These are phyloP conservation scores for Tetramorium parvispinum DNA, from an alignment of 1,140 invertebrate genomes.

Conservation along the genomic window DNA sequence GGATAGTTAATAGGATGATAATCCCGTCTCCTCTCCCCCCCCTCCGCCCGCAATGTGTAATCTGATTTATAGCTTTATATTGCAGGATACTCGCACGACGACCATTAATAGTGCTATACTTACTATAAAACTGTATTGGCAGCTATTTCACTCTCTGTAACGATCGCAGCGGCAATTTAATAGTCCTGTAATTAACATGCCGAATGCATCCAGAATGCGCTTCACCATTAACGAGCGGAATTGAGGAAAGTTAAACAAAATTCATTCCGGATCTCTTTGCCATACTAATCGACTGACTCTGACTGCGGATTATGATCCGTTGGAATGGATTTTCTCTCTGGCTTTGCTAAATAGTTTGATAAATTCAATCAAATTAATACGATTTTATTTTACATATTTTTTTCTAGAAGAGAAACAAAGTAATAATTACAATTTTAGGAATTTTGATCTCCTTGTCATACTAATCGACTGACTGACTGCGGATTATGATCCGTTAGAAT, in stretches of 20 bases:
- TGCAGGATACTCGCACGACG: slow-evolving; percentile 33
- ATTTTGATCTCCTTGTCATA: slow-evolving; percentile 43
- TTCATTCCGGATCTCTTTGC: slow-evolving; percentile 54
- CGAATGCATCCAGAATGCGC: slow-evolving; percentile 65
- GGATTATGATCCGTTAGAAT: neutral
- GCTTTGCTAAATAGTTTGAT: neutral
- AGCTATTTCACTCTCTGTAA: slow-evolving; percentile 61
- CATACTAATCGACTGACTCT: slow-evolving; percentile 17
- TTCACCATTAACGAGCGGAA: slow-evolving; percentile 66
- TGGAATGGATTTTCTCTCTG: neutral
- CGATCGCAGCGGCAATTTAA: slow-evolving; percentile 71
- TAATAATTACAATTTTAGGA: neutral
- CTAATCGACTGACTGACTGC: neutral
- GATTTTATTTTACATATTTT: too few species aligned
- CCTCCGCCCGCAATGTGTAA: neutral
- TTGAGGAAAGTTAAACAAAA: slow-evolving; percentile 72
- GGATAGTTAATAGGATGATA: slow-evolving; percentile 65
- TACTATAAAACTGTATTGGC: slow-evolving; percentile 63
- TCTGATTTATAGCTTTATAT: slow-evolving; percentile 52
- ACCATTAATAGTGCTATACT: slow-evolving; percentile 48
- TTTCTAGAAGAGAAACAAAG: too few species aligned
- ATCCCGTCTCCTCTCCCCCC: slow-evolving; percentile 20
- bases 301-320: neutral
- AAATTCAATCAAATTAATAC: too few species aligned
- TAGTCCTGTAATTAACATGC: slow-evolving; percentile 74